Evolutionary conservation across 2,797 vertebrate species (phyloP).

Genomic region (Potorous gilbertii): DNA sequence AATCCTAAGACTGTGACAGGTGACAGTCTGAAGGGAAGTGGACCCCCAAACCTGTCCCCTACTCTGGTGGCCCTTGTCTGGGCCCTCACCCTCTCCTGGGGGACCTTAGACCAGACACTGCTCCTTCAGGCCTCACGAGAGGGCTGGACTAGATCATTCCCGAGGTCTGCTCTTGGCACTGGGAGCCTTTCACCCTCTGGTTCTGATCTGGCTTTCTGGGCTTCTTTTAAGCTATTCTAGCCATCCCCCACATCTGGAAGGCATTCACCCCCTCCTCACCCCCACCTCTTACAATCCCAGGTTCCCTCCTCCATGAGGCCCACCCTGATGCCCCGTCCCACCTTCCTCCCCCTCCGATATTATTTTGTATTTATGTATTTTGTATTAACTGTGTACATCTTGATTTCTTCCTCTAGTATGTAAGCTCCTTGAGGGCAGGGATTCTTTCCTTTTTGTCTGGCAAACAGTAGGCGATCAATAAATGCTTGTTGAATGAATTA

Average conservation of each 20-base stretch:
- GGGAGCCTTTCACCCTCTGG: neutral
- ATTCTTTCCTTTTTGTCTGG: neutral
- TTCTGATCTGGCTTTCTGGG: neutral
- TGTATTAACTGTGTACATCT: neutral
- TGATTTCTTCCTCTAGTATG: neutral
- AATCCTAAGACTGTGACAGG: neutral
- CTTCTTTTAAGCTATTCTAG: neutral
- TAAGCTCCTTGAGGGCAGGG: neutral
- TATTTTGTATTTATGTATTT: neutral
- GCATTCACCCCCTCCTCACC: neutral
- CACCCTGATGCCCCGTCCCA: neutral
- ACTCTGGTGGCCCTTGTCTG: neutral
- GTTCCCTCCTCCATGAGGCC: neutral
- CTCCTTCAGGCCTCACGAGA: neutral
- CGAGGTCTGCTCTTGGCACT: neutral
- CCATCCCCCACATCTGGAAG: neutral
- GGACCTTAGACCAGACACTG: neutral
- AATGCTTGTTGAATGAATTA: neutral
- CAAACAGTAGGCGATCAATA: constrained; percentile 1
- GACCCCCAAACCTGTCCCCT: constrained; percentile 6
- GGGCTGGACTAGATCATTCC: neutral
- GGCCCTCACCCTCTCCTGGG: too few species aligned
- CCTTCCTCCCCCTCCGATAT: neutral
- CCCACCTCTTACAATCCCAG: neutral
- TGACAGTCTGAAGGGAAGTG: too few species aligned